Conservation (phyloP, 2,113 vertebrate species). For the Oophaga pumilio region DNA sequence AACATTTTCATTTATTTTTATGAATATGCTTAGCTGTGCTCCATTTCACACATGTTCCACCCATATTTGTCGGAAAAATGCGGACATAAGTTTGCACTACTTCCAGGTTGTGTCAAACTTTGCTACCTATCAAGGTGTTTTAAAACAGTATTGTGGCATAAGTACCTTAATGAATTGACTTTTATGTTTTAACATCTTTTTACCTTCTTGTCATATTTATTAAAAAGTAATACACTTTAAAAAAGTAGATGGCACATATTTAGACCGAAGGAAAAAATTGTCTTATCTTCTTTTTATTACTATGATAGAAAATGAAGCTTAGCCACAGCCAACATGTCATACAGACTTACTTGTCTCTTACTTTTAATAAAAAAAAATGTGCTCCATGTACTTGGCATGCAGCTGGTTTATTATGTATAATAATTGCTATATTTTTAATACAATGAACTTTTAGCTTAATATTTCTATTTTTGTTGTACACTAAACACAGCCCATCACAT, state of each 20-base stretch:
- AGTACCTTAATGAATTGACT: too few relatives aligned
- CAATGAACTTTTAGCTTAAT: conserved; percentile 26
- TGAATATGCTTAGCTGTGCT: too few relatives aligned
- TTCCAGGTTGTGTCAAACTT: too few relatives aligned
- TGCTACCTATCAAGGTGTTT: too few relatives aligned
- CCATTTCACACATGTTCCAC: too few relatives aligned
- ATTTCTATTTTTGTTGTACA: conserved; percentile 1
- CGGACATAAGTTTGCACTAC: too few relatives aligned
- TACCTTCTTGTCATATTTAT: too few relatives aligned
- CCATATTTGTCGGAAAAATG: too few relatives aligned
- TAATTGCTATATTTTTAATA: neutral
- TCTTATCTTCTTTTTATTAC: neutral
- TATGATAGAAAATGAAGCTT: neutral
- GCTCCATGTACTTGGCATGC: neutral
- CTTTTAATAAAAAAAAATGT: neutral
- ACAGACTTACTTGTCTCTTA: neutral
- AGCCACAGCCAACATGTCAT: neutral
- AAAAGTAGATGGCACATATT: neutral
- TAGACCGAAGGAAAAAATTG: neutral
- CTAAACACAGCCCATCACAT: conserved; percentile 20
- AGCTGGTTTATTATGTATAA: neutral
- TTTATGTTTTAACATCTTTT: too few relatives aligned
- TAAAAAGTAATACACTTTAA: too few relatives aligned
- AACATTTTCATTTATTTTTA: too few relatives aligned
- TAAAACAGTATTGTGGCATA: too few relatives aligned